phyloP scores from a whole-genome alignment of 1,140 invertebrate genomes.

The Phymastichus coffea region DNA sequence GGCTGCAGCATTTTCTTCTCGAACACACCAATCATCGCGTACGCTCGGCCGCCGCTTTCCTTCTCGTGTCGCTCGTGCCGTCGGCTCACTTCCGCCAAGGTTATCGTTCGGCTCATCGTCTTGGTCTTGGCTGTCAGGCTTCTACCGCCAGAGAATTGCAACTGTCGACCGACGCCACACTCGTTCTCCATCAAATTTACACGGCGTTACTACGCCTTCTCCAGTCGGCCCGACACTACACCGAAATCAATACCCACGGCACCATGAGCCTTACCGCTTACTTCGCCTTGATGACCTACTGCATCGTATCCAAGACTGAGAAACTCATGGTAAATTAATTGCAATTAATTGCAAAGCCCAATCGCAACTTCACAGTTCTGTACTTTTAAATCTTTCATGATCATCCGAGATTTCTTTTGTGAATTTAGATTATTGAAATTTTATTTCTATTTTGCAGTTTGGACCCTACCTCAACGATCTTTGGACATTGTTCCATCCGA shows the following conservation, averaged over 20 bases:
- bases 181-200: conserved; percentile 83
- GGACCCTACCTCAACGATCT: conserved; percentile 86
- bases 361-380: conserved; percentile 10
- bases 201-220: conserved; percentile 75
- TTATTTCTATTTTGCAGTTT: conserved; percentile 61
- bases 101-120: conserved; percentile 66
- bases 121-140: conserved; percentile 50
- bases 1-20: conserved; percentile 87
- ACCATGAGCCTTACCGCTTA: conserved; percentile 90
- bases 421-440: neutral
- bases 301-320: conserved; percentile 84
- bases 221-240: conserved; percentile 80
- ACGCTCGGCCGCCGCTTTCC: conserved; percentile 79
- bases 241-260: conserved; percentile 80
- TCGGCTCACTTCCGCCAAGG: conserved; percentile 85
- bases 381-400: neutral
- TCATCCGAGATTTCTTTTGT: neutral
- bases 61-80: conserved; percentile 85
- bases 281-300: conserved; percentile 87
- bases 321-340: conserved; percentile 93
- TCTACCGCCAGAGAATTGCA: conserved; percentile 53
- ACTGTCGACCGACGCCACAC: conserved; percentile 70
- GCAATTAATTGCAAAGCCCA: conserved; percentile 34
- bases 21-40: conserved; percentile 84
- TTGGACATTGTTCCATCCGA: conserved; percentile 93